Base-by-base conservation (phyloP, 2,113 vertebrate genomes). In the Onychostruthus taczanowskii region DNA sequence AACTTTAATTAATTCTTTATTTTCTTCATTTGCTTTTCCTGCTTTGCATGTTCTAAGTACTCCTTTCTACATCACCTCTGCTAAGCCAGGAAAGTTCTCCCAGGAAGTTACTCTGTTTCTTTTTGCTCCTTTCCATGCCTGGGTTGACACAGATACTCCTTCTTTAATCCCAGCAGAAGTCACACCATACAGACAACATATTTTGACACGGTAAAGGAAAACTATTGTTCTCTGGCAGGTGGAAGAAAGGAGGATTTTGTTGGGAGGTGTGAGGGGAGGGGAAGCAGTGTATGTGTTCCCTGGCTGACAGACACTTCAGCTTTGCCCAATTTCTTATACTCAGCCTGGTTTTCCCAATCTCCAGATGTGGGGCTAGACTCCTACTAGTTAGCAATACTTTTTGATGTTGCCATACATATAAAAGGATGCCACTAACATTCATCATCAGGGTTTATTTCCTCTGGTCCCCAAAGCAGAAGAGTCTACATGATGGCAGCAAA, bases 181-280 rank as follows among this genome's bases (percentile, higher is more conserved):
- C 68, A 88, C 72, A 69, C 18, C 43, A 59, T 0, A 47, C 6
- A 84, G 10, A 66, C 39, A 66, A 46, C 56, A 31, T 5, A 53
- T n/a, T 85, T 23, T 24, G 33, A 23, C 26, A 39, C 43, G 46
- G 22, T n/a, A 69, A 80, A 64, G 49, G 15, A 79, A 80, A 86
- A 46, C 28, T 46, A 15, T 37, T 90, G 50, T 41, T 56, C 46
- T 64, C 49, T 15, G 15, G 63, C 63, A 76, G 22, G 44, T 23
- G 44, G 79, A 74, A 75, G 44, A 52, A 80, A 62, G 13, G 4
- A 81, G 5, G 18, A 35, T 67, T 72, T 24, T 62, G 13, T 2
- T 41, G n/a, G 21, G 15, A 11, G 6, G 5, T 8, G 12, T 16
- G 3, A 10, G 13, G 3, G 3, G 7, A 58, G 26, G 3, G 4